Base-by-base conservation (phyloP, 2,113 vertebrate genomes). In the Dasypus novemcinctus region DNA sequence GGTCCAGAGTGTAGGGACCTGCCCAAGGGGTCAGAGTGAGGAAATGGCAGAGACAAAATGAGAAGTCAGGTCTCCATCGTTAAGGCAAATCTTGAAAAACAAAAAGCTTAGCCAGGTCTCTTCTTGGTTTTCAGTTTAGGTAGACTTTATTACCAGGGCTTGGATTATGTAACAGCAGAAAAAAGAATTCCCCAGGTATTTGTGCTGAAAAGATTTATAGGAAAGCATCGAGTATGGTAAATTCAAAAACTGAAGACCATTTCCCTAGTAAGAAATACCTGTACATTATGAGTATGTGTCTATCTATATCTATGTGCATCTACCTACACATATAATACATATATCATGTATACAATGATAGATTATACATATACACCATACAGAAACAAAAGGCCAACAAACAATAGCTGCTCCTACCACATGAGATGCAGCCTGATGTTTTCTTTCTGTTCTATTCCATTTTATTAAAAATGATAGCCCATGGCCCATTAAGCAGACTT, bases 191-290 rank as follows among this genome's bases (percentile, higher is more conserved):
- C 43, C 38, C 64, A 36, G 61, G 0, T 43, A 38, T 90, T 66
- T 75, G 54, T 83, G 78, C 20, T 79, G 57, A 74, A 93, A 86
- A 93, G 12, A 69, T 84, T 76, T 25, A 64, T 14, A 97, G n/a
- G 63, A 69, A n/a, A 49, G 49, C 72, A 49, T 8, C 52, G 43
- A 72, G 1, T 36, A 43, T 11, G 63, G 68, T 85, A 69, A 84
- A 84, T 33, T 5, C 69, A 33, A 54, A 79, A 0, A 1, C 81
- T 87, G 81, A 72, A 81, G 27, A 68, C 4, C 0, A 20, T 52
- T 46, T 43, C 61, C 59, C 15, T 3, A 15, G 36, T n/a, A 54
- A 54, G 15, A 54, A 18, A 17, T 54, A 52, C 2, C 2, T 10
- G 1, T 17, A 57, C 15, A 12, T 43, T 81, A 17, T 71, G 38